Evolutionary conservation across 2,888 invertebrate genomes (phyloP).

Genomic region (Heliconius cydno): DNA sequence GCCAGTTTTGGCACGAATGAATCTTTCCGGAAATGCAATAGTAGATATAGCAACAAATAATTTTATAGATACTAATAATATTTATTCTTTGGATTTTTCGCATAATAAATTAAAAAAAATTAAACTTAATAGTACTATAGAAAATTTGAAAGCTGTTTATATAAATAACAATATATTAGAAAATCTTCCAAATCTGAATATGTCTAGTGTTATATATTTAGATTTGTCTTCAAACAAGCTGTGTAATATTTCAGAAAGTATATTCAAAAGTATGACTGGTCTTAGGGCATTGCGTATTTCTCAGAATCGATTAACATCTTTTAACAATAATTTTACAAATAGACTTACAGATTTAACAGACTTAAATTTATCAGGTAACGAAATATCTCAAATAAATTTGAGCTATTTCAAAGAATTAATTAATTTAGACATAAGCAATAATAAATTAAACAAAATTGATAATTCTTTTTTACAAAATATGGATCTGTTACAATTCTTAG

Average conservation of each 20-base stretch:
- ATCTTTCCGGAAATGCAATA: constrained; percentile 67
- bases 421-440: constrained; percentile 64
- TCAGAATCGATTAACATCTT: constrained; percentile 62
- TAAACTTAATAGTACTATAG: constrained; percentile 55
- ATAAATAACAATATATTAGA: constrained; percentile 64
- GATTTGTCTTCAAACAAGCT: constrained; percentile 42
- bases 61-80: constrained; percentile 63
- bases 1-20: constrained; percentile 65
- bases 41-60: constrained; percentile 60
- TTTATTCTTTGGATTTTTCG: constrained; percentile 71
- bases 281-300: constrained; percentile 61
- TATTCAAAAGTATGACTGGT: constrained; percentile 44
- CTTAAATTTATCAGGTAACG: constrained; percentile 63
- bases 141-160: constrained; percentile 64
- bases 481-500: constrained; percentile 62
- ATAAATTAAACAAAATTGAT: constrained; percentile 58
- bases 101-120: constrained; percentile 60
- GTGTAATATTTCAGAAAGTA: constrained; percentile 23
- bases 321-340: constrained; percentile 64
- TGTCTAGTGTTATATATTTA: constrained; percentile 41
- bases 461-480: constrained; percentile 60
- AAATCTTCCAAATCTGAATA: constrained; percentile 43
- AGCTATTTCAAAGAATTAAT: constrained; percentile 62
- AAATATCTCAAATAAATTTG: constrained; percentile 61
- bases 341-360: constrained; percentile 58